These are phyloP conservation scores for Chaetops frenatus DNA, from an alignment of 2,113 vertebrate genomes.

Conservation along the genomic window DNA sequence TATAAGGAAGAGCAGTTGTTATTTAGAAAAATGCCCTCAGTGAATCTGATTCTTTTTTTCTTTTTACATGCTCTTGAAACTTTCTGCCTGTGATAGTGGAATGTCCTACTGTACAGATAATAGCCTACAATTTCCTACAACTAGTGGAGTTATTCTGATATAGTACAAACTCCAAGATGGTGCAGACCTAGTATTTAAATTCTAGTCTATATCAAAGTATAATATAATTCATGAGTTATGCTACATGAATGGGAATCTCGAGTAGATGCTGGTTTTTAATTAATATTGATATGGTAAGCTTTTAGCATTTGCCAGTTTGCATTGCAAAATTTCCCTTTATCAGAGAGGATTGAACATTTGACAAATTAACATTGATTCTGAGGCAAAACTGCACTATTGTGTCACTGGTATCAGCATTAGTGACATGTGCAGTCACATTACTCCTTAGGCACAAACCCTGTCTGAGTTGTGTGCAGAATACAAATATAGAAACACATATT, in stretches of 20 bases:
- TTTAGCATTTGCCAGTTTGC: background rate
- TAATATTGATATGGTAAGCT: background rate
- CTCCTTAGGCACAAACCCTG: background rate
- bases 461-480: background rate
- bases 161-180: background rate
- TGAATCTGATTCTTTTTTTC: background rate
- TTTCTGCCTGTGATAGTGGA: background rate
- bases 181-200: background rate
- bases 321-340: background rate
- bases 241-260: background rate
- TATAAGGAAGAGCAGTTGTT: background rate
- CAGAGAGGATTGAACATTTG: background rate
- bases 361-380: background rate
- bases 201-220: background rate
- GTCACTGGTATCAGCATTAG: background rate
- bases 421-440: background rate
- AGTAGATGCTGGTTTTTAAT: background rate
- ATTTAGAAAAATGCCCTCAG: background rate
- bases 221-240: background rate
- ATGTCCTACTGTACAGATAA: background rate
- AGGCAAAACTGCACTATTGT: background rate
- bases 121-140: background rate
- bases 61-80: background rate
- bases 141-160: background rate
- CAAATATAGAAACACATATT: background rate